These are phyloP conservation scores for Cyprinodon variegatus DNA, from an alignment of 2,113 vertebrate species.

Conservation along the genomic window DNA sequence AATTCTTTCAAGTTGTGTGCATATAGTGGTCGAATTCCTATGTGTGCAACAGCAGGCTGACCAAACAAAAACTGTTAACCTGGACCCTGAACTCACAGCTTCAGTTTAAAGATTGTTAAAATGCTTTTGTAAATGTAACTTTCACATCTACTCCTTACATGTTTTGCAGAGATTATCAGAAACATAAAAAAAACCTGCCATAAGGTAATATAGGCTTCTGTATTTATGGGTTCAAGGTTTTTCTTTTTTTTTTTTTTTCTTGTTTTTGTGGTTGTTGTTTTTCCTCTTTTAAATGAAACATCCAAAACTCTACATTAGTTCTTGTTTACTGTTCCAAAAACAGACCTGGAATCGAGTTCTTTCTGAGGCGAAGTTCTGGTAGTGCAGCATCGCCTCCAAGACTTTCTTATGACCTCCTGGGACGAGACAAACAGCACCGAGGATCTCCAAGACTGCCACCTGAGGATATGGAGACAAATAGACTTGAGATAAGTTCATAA, in stretches of 20 bases:
- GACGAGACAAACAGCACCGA: slow-evolving; percentile 98
- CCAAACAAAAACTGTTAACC: not conserved
- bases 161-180: not conserved
- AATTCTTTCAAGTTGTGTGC: not conserved
- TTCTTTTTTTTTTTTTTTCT: not conserved
- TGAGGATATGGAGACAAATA: not conserved
- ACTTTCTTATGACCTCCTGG: slow-evolving; percentile 97
- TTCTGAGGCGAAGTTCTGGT: slow-evolving; percentile 95
- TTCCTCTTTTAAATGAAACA: too few relatives aligned
- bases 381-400: slow-evolving; percentile 96
- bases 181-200: not conserved
- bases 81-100: not conserved
- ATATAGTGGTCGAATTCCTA: not conserved
- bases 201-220: not conserved
- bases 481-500: not conserved
- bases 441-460: slow-evolving; percentile 98
- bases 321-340: not conserved
- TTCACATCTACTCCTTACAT: slow-evolving; percentile 46
- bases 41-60: not conserved
- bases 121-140: not conserved
- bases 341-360: slow-evolving; percentile 95
- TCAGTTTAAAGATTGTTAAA: not conserved
- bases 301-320: too few relatives aligned
- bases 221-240: too few relatives aligned
- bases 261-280: not conserved